Base-by-base conservation (phyloP, 2,113 vertebrate genomes). In the Elachura formosa region DNA sequence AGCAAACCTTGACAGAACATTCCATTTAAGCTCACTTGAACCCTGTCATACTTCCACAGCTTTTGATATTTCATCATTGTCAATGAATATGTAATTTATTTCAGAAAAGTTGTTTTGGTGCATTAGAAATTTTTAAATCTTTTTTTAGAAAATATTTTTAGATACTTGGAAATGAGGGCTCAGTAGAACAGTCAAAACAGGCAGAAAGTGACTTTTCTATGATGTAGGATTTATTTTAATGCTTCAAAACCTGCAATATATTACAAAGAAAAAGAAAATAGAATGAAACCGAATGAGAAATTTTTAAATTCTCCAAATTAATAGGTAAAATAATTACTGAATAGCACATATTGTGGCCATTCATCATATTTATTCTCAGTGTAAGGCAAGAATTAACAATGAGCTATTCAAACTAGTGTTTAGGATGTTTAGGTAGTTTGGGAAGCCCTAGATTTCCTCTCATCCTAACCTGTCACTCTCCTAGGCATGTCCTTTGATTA, bases 231-330 rank as follows among this genome's bases (percentile, higher is more conserved):
- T 36, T 67, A 38, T 19, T 0, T 33, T 52, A 64, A 66, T 41
- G 1, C 4, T 72, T 29, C 4, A 67, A 79, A 23, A 1, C 1
- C 3, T 0, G 0, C 4, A 31, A 79, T 26, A 0, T 26, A n/a
- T 41, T 69, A 55, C 5, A 46, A 51, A n/a, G 1, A 59, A 73
- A 82, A 66, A 29, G 5, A 69, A 78, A 79, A 66, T 5, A 13
- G 34, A 80, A n/a, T 0, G 3, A 49, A 93, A 46, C 1, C 1
- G 9, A 46, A 46, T 19, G 2, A 36, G 1, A 61, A 17, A 1
- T 4, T 36, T 61, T 88, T 29, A 20, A 80, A 67, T 45, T 7
- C 66, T 26, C 1, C 7, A 36, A 55, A 82, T 11, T 69, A 49
- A 33, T 5, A 45, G 7, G 33, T 45, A 34, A 78, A 49, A 34